A percentile compares a stretch with the other conserved stretches of the same genome.
Evolutionary conservation across 1,140 invertebrate genomes (phyloP).

Genomic region (Macrobrachium nipponense): DNA sequence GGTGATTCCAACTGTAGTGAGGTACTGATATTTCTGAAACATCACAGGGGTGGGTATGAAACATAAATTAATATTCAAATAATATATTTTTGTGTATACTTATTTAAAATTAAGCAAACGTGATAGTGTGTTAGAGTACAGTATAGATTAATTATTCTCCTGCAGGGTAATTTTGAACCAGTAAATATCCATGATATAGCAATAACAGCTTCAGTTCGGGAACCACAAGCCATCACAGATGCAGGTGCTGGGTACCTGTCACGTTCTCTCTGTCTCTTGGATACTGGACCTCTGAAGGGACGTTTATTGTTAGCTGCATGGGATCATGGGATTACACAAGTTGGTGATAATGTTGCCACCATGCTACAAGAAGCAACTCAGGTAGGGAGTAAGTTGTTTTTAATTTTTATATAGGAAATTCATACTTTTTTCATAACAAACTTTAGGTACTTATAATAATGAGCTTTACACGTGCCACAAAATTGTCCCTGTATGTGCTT

Average conservation of each 20-base stretch:
- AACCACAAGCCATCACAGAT: conserved; percentile 57
- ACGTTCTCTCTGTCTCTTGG: conserved; percentile 75
- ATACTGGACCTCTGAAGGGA: conserved; percentile 81
- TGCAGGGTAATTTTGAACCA: conserved; percentile 71
- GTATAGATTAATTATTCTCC: conserved; percentile 56
- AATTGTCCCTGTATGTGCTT: no score
- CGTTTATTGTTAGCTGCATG: conserved; percentile 83
- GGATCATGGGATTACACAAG: conserved; percentile 83
- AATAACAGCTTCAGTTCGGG: conserved; percentile 43
- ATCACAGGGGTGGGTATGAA: no score
- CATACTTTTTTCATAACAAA: no score
- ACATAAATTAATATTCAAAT: no score
- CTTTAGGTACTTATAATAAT: neutral
- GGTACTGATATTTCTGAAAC: no score
- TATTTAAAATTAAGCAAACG: neutral
- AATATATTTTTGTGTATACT: no score
- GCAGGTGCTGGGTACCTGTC: conserved; percentile 64
- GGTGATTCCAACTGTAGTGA: no score
- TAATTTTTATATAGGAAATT: neutral
- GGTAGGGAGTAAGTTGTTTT: conserved; percentile 65
- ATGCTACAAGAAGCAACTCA: conserved; percentile 81
- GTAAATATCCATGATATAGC: conserved; percentile 52
- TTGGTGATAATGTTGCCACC: conserved; percentile 78
- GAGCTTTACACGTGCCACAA: no score
- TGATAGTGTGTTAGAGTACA: neutral